Conservation (phyloP, 2,888 invertebrate species). For the Atethmia centrago region DNA sequence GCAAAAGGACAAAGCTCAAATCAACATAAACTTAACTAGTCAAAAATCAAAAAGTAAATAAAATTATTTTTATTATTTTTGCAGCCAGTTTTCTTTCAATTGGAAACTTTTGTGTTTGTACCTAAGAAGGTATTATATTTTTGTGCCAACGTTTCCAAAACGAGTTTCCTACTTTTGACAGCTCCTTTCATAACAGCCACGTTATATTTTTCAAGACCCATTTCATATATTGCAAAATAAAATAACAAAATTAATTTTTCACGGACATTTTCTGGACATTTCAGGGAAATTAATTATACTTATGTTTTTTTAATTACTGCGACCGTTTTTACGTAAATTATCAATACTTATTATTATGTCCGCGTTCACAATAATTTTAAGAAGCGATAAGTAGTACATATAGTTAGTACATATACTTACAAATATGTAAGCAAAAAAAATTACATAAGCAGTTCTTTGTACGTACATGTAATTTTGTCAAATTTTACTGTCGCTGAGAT, state of each 20-base stretch:
- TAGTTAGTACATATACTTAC: too few species aligned
- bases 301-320: neutral
- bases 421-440: too few species aligned
- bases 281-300: neutral
- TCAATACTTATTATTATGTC: too few species aligned
- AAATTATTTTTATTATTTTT: constrained; percentile 2
- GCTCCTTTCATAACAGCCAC: constrained; percentile 19
- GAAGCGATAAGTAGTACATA: neutral
- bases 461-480: too few species aligned
- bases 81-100: constrained; percentile 14
- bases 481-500: too few species aligned
- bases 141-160: neutral
- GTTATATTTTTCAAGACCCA: constrained; percentile 17
- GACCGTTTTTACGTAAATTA: neutral
- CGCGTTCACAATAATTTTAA: neutral
- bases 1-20: neutral
- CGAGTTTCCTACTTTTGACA: constrained; percentile 34
- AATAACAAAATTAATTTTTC: neutral
- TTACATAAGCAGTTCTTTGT: too few species aligned
- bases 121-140: constrained; percentile 3
- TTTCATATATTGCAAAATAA: constrained; percentile 32
- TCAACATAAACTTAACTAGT: neutral
- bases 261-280: neutral
- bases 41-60: neutral
- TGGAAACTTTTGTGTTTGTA: constrained; percentile 12